phyloP scores from a whole-genome alignment of 2,797 vertebrate genomes.

The Rhinichthys osculus region DNA sequence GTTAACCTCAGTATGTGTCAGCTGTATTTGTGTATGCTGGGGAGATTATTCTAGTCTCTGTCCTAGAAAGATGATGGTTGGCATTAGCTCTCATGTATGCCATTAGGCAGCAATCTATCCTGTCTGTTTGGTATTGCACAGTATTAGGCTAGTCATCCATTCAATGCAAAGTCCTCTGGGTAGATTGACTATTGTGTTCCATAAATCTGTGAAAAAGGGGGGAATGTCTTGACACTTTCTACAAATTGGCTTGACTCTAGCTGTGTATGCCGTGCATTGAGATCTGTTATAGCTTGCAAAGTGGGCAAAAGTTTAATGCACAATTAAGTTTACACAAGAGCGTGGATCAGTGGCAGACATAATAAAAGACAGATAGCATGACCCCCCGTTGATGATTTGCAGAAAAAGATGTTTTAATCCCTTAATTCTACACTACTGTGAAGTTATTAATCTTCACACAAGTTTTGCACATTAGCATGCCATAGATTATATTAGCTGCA shows the following conservation, averaged over 20 bases:
- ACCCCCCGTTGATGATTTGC: background rate
- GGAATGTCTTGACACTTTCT: slow-evolving; percentile 23
- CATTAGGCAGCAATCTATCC: slow-evolving; percentile 32
- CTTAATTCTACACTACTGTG: slow-evolving; percentile 4
- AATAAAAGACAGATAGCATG: slow-evolving; percentile 7
- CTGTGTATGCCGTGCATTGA: background rate
- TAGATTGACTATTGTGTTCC: slow-evolving; percentile 35
- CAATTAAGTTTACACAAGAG: slow-evolving; percentile 33
- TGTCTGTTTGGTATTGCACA: slow-evolving; percentile 35
- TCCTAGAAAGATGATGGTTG: slow-evolving; percentile 40
- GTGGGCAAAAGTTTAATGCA: slow-evolving; percentile 21
- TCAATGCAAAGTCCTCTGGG: slow-evolving; percentile 21
- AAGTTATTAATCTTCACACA: slow-evolving; percentile 40
- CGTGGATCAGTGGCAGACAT: background rate
- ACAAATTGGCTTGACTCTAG: slow-evolving; percentile 38
- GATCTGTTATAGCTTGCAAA: slow-evolving; percentile 23
- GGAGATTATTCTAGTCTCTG: slow-evolving; percentile 24
- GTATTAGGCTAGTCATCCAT: slow-evolving; percentile 33
- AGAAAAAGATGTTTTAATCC: background rate
- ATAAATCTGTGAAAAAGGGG: slow-evolving; percentile 39
- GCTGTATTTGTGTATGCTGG: slow-evolving; percentile 14
- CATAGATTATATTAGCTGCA: slow-evolving; percentile 68
- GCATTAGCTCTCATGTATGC: slow-evolving; percentile 38
- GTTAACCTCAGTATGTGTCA: slow-evolving; percentile 14
- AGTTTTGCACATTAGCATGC: slow-evolving; percentile 26